Evolutionary conservation across 92 coral and sea anemone genomes (phyloP).

Genomic region (Isaurus tuberculatus): DNA sequence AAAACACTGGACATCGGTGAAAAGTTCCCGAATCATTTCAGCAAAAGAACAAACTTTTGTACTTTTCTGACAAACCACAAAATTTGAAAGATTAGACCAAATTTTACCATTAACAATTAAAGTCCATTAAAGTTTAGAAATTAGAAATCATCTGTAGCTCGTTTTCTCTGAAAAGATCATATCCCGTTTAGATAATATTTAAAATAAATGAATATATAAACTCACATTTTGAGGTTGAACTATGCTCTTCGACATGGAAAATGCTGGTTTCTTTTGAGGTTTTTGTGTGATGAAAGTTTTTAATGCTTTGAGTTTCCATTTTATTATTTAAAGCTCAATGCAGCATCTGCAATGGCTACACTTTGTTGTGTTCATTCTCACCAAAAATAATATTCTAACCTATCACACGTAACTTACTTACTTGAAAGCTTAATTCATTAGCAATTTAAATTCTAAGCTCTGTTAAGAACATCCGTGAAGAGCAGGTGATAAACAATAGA

Average conservation of each 20-base stretch:
- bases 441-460: conserved; percentile 30
- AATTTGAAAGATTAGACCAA: too few species aligned
- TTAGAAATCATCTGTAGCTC: conserved; percentile 3
- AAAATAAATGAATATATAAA: conserved; percentile 1
- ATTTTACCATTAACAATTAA: not conserved
- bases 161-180: not conserved
- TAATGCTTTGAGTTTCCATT: conserved; percentile 12
- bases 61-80: too few species aligned
- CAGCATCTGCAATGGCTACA: not conserved
- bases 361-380: not conserved
- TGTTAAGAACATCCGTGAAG: not conserved
- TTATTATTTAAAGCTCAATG: not conserved
- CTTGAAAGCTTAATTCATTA: conserved; percentile 3
- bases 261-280: not conserved
- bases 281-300: not conserved
- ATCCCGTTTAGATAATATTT: conserved; percentile 2
- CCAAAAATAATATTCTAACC: not conserved
- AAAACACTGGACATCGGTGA: too few species aligned
- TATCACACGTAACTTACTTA: not conserved
- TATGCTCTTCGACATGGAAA: not conserved
- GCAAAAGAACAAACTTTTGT: too few species aligned
- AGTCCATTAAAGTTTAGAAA: not conserved
- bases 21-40: too few species aligned
- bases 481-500: conserved; percentile 3
- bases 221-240: conserved; percentile 27